phyloP scores from a whole-genome alignment of 2,797 vertebrate genomes.

The Natrix natrix region DNA sequence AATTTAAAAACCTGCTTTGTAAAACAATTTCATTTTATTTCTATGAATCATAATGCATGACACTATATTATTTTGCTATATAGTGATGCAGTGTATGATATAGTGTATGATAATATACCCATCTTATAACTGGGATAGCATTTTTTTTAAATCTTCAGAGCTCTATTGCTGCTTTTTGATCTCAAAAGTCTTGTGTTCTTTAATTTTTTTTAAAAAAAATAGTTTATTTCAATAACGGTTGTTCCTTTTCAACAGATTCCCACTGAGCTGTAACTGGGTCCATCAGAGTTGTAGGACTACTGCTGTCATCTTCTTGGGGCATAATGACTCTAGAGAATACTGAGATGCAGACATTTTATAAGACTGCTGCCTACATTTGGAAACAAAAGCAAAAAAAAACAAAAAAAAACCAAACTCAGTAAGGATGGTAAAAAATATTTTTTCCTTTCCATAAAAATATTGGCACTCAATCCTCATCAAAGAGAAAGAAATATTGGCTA shows the following conservation, averaged over 20 bases:
- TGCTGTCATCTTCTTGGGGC: not conserved
- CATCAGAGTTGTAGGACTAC: not conserved
- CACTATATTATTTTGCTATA: not conserved
- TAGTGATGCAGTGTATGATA: not conserved
- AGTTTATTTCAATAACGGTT: conserved; percentile 23
- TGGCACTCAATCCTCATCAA: conserved; percentile 74
- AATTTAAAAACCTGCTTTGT: conserved; percentile 7
- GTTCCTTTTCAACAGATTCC: not conserved
- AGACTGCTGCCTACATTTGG: conserved; percentile 1
- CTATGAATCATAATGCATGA: not conserved
- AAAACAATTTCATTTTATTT: conserved; percentile 13
- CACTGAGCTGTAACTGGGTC: not conserved
- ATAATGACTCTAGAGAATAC: not conserved
- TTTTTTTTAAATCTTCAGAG: not conserved
- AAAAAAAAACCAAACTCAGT: conserved; percentile 39
- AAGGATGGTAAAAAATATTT: conserved; percentile 68
- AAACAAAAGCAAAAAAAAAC: conserved; percentile 38
- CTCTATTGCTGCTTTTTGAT: conserved; percentile 18
- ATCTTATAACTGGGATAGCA: fast-evolving
- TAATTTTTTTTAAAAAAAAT: conserved; percentile 20
- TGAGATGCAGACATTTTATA: not conserved
- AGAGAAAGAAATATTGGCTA: conserved; percentile 81
- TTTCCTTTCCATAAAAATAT: conserved; percentile 71
- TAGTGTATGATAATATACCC: not conserved
- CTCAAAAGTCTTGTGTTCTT: conserved; percentile 17